These are phyloP conservation scores for Nasua narica DNA, from an alignment of 2,797 vertebrate genomes.

Conservation along the genomic window DNA sequence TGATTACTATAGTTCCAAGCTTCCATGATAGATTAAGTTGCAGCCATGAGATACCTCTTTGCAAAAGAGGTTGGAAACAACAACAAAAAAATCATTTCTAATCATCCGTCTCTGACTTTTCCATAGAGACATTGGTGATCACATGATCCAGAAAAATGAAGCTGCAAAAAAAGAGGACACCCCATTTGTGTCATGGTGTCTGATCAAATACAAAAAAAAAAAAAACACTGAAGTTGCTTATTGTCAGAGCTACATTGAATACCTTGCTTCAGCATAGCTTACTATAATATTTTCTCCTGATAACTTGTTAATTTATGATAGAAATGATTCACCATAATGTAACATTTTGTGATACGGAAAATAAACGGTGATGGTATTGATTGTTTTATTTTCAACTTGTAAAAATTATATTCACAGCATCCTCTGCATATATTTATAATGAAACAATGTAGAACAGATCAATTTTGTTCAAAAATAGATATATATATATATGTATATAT, in stretches of 20 bases:
- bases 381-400: neutral
- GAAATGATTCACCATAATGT: neutral
- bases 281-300: neutral
- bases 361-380: neutral
- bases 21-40: neutral
- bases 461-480: neutral
- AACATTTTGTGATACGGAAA: neutral
- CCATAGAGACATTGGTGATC: neutral
- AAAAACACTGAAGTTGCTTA: neutral
- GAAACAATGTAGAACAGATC: neutral
- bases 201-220: neutral
- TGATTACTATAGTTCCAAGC: neutral
- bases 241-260: neutral
- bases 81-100: too few relatives aligned
- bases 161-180: neutral
- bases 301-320: neutral
- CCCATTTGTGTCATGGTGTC: neutral
- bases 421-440: neutral
- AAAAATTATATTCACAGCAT: neutral
- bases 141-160: too few relatives aligned
- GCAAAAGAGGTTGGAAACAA: neutral
- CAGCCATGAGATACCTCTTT: neutral
- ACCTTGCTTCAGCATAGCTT: neutral
- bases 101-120: neutral
- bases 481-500: neutral